Evolutionary conservation across 2,113 vertebrate genomes (phyloP).

Genomic region (Octodon degus): DNA sequence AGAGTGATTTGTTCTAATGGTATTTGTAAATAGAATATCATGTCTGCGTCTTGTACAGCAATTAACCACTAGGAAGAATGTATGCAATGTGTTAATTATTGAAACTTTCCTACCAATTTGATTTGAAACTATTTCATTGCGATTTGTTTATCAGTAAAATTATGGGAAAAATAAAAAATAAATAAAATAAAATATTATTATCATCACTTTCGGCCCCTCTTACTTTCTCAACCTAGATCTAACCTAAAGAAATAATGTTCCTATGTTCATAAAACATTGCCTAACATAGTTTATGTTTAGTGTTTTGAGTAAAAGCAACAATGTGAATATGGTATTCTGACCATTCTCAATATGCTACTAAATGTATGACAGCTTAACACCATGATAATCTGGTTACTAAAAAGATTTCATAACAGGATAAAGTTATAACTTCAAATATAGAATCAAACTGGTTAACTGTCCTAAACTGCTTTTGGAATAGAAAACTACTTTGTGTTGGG

Average conservation of each 20-base stretch:
- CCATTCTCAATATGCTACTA: not conserved
- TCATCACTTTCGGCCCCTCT: not conserved
- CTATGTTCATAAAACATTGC: not conserved
- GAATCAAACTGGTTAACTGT: not conserved
- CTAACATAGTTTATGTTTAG: not conserved
- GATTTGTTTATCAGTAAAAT: no score
- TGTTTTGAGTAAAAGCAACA: slow-evolving; percentile 31
- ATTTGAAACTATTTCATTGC: no score
- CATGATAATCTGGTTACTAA: not conserved
- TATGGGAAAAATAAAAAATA: no score
- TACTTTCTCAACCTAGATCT: not conserved
- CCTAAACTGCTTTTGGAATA: not conserved
- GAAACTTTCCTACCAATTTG: no score
- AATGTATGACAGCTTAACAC: not conserved
- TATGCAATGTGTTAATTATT: no score
- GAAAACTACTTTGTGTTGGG: not conserved
- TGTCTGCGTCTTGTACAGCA: no score
- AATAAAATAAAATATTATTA: not conserved
- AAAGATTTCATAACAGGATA: not conserved
- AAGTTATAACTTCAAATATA: not conserved
- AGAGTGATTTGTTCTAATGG: no score
- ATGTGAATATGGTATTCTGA: slow-evolving; percentile 39
- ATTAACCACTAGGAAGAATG: no score
- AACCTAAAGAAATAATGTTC: slow-evolving; percentile 32
- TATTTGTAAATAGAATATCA: no score